phyloP scores from a whole-genome alignment of 37 sponge, comb jelly and placozoan species.

The Chondrilla cf. caribensis region DNA sequence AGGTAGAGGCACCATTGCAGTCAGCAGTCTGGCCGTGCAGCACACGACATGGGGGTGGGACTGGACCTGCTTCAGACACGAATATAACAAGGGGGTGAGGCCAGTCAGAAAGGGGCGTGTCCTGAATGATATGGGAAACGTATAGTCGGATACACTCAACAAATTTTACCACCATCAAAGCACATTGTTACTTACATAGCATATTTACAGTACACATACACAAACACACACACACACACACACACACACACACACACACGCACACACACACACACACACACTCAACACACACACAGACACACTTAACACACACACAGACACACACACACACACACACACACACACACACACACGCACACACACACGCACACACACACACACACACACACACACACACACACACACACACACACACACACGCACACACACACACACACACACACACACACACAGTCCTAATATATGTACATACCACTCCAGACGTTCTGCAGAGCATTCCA shows the following conservation, averaged over 20 bases:
- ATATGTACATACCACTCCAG: background rate
- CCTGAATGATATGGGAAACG: too few species aligned
- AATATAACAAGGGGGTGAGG: too few species aligned
- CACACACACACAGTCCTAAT: background rate
- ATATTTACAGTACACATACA: too few species aligned
- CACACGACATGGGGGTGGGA: too few species aligned
- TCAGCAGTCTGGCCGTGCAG: too few species aligned
- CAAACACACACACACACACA: too few species aligned
- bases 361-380: background rate
- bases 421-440: constrained; percentile 11
- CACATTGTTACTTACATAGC: too few species aligned
- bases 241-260: background rate
- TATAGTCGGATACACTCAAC: too few species aligned
- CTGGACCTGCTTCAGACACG: too few species aligned
- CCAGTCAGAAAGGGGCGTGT: too few species aligned
- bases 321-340: constrained; percentile 11
- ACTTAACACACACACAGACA: background rate
- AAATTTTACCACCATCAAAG: too few species aligned
- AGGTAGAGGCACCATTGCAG: too few species aligned
- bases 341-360: background rate
- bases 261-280: background rate
- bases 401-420: constrained; percentile 15
- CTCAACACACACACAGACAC: constrained; percentile 13
- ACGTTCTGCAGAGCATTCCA: background rate
- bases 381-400: constrained; percentile 29